Evolutionary conservation across 1,140 invertebrate genomes (phyloP).

Genomic region (Hydropsyche tenuis): DNA sequence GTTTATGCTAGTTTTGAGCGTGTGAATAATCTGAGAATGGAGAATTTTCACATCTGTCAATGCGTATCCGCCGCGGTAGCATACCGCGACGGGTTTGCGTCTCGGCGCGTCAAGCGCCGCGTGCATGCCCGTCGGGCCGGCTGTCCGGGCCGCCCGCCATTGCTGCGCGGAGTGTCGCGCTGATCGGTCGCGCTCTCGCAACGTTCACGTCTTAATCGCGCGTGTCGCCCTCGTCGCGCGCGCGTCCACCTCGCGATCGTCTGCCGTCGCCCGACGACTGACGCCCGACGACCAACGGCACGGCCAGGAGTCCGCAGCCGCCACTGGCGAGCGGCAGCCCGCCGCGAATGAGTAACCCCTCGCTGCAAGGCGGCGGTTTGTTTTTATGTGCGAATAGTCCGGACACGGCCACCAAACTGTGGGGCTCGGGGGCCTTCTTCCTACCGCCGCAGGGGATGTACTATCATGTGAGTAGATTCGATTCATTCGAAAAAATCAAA

Average conservation of each 20-base stretch:
- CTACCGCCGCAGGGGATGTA: conserved; percentile 92
- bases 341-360: conserved; percentile 50
- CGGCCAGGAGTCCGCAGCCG: neutral
- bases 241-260: neutral
- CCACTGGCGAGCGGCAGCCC: no score
- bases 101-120: conserved; percentile 13
- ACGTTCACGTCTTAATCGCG: neutral
- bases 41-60: neutral
- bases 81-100: neutral
- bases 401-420: conserved; percentile 88
- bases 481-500: conserved; percentile 1
- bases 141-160: conserved; percentile 10
- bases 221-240: neutral
- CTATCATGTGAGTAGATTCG: conserved; percentile 81
- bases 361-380: conserved; percentile 61
- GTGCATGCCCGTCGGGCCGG: neutral
- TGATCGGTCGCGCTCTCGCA: neutral
- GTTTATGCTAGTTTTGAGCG: no score
- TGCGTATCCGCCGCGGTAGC: neutral
- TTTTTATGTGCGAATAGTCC: conserved; percentile 64
- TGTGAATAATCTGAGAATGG: no score
- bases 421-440: conserved; percentile 90
- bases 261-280: conserved; percentile 13
- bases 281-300: neutral
- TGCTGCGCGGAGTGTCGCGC: conserved; percentile 13